Evolutionary conservation across 2,113 vertebrate genomes (phyloP), one percentile per base, ranked within the genome.

Genomic region (Carettochelys insculpta): DNA sequence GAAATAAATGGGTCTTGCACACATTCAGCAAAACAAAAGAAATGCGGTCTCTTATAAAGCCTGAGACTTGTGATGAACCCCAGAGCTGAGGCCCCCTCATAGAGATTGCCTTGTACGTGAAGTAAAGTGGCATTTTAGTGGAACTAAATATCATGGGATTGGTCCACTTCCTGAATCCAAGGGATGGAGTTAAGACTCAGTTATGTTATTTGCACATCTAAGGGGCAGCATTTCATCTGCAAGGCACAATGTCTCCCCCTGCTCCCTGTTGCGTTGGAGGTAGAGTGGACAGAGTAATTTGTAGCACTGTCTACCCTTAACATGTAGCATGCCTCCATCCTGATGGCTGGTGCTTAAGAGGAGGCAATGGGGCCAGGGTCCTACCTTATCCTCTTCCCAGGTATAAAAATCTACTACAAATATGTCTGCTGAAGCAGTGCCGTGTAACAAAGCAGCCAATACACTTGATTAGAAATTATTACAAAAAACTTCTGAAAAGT

Each of bases 361-460:
- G 9, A 38, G 61, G n/a, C n/a, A 38, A 68, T n/a, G 61, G 10
- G 38, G 61, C 9, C 14, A 68, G 19, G 17, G 34, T 22, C 34
- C n/a, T 38, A 68, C 25, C 24, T 75, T 27, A 45, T 27, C 12
- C 71, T 41, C 6, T 75, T 75, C 71, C 25, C 71, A 27, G 11
- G 6, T 75, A 45, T 45, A 45, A 41, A 43, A 25, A 43, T 45
- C 41, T 11, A 65, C 58, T n/a, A 65, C 9, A 65, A 68, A 68
- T 38, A 17, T 68, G 11, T 16, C 34, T 65, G 34, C 68, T 43
- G 41, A 27, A 38, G 68, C 83, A 83, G 38, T 31, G 13, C 51
- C 65, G 75, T 34, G 38, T 51, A 92, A 90, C 19, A 50, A 92
- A 87, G 41, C 50, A 88, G 34, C 11, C 61, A 77, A 52, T 80